Conservation (phyloP, 2,113 vertebrate species). For the Zeus faber region DNA sequence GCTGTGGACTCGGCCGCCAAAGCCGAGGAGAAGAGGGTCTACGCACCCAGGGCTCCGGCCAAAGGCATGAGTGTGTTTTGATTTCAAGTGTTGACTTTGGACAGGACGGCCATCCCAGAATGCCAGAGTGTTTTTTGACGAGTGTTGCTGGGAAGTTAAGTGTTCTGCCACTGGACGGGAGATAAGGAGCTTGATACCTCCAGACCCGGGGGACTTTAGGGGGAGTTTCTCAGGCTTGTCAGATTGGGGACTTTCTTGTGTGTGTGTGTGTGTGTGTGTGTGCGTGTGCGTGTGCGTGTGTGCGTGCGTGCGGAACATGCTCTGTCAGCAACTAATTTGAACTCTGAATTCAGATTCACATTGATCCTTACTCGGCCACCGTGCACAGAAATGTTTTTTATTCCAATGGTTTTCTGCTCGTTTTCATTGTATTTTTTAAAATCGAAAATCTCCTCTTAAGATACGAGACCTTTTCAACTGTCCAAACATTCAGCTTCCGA, state of each 20-base stretch:
- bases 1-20: constrained; percentile 57
- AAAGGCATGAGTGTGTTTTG: constrained; percentile 76
- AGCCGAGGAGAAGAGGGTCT: constrained; percentile 16
- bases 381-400: too few relatives aligned
- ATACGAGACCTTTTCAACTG: too few relatives aligned
- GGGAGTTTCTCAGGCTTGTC: constrained; percentile 10
- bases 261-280: constrained; percentile 1
- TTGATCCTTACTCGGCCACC: too few relatives aligned
- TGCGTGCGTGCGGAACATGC: too few relatives aligned
- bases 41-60: constrained; percentile 75
- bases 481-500: too few relatives aligned
- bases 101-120: not conserved
- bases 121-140: constrained; percentile 12
- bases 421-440: too few relatives aligned
- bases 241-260: constrained; percentile 5
- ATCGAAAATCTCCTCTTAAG: too few relatives aligned
- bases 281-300: constrained; percentile 3
- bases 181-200: constrained; percentile 5
- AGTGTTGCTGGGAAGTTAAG: not conserved
- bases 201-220: not conserved
- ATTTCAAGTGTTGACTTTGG: too few relatives aligned
- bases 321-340: too few relatives aligned
- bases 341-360: too few relatives aligned
- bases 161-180: not conserved
- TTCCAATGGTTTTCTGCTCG: too few relatives aligned